Percentiles rank a stretch among this genome's conserved stretches.
Evolutionary conservation across 2,888 invertebrate genomes (phyloP).

Genomic region (Thecocarcelia acutangulata): DNA sequence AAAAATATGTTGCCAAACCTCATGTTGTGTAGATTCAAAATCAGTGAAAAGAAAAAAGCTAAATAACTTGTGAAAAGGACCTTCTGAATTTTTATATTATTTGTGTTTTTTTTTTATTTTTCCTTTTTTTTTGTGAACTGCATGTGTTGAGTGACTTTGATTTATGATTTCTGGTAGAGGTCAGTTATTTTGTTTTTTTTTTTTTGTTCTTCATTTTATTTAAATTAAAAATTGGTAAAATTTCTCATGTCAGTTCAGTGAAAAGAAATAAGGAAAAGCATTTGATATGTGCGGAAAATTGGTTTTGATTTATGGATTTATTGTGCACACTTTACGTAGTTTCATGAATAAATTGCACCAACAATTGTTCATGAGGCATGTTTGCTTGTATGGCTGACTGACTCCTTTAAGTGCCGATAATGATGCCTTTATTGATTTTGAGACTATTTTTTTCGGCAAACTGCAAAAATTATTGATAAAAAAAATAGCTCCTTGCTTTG

Average conservation of each 20-base stretch:
- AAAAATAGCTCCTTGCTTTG: no score
- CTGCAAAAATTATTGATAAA: background rate
- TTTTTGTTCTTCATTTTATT: constrained; percentile 17
- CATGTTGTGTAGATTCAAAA: constrained; percentile 5
- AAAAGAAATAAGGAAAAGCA: background rate
- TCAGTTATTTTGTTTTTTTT: constrained; percentile 58
- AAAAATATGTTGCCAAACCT: constrained; percentile 31
- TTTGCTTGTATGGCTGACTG: no score
- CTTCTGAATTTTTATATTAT: constrained; percentile 7
- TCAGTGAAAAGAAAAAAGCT: background rate
- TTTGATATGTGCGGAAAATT: background rate
- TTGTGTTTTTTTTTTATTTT: constrained; percentile 8
- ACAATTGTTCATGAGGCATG: no score
- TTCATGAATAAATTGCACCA: background rate
- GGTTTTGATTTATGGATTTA: background rate
- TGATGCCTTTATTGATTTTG: no score
- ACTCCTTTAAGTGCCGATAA: no score
- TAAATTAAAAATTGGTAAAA: constrained; percentile 33
- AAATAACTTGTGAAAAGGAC: constrained; percentile 28
- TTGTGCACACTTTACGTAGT: background rate
- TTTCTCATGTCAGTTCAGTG: constrained; percentile 15
- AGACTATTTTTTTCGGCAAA: background rate
- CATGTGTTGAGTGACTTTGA: constrained; percentile 66
- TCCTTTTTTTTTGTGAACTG: constrained; percentile 25
- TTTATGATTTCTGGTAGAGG: constrained; percentile 62